Base-by-base conservation (phyloP, 2,797 vertebrate genomes). In the Tamandua tetradactyla region DNA sequence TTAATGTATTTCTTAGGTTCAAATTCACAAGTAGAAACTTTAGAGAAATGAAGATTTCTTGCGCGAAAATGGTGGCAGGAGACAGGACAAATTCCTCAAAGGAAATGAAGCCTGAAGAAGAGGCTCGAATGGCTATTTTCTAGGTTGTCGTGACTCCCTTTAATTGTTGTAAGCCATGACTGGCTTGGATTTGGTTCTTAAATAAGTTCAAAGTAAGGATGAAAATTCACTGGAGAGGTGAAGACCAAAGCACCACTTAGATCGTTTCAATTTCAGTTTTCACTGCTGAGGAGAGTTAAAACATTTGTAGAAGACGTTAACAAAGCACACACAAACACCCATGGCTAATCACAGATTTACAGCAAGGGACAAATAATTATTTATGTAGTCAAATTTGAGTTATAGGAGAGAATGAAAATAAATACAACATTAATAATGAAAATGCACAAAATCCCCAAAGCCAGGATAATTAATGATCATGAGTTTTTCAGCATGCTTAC, bases 401-500 rank as follows among this genome's bases (percentile, higher is more conserved):
- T 82, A 17, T 7, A 72, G 68, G 37, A 40, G 3, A 4, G 14
- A 61, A 81, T 27, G 27, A 80, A 83, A 87, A 76, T n/a, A 83
- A 76, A 66, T 78, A 68, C 22, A 80, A 66, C 57, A 87, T 47
- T 91, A 89, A 79, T 79, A 68, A 78, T 93, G 78, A 88, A 78
- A 87, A 88, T 71, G 52, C 0, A n/a, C 7, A 88, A 93, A 86
- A 37, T 66, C 4, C 3, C 52, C 49, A 91, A 90, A 84, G 3
- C 37, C 37, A 75, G 37, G 11, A 59, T 79, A 88, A 85, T 59
- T 85, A 82, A 57, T 72, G 27, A 82, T 85, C n/a, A 74, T 94
- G 92, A 82, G 72, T 94, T 96, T 47, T 91, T 81, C 18, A 87
- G 30, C 84, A 47, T 87, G 44, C 47, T 84, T 87, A 62, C 44